These are phyloP conservation scores for Bombus waltoni DNA, from an alignment of 1,140 invertebrate genomes.

Conservation along the genomic window DNA sequence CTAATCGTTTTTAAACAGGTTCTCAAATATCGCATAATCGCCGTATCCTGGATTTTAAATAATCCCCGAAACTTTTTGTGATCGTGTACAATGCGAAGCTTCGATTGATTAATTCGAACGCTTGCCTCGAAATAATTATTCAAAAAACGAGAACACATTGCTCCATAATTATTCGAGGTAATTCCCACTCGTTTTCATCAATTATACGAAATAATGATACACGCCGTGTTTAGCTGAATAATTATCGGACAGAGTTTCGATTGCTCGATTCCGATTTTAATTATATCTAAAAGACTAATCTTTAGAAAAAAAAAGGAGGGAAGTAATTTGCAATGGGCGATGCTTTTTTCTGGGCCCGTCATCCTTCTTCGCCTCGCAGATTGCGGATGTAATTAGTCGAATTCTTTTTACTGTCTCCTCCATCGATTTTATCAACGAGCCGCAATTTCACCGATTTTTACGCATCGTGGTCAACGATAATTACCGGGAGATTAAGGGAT, in stretches of 20 bases:
- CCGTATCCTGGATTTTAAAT: neutral
- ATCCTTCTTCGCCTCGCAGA: neutral
- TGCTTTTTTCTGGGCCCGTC: neutral
- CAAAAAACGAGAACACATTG: neutral
- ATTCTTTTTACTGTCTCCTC: conserved; percentile 38
- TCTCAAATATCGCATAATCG: neutral
- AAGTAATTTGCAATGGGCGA: neutral
- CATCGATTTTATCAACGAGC: conserved; percentile 53
- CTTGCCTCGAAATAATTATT: neutral
- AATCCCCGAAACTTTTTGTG: neutral
- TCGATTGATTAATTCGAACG: neutral
- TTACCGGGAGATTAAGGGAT: conserved; percentile 40
- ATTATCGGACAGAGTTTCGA: neutral
- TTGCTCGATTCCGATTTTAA: neutral
- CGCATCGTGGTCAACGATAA: conserved; percentile 50
- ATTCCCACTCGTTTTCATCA: conserved; percentile 1
- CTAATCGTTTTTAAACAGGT: neutral
- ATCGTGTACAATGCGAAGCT: neutral
- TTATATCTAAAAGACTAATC: neutral
- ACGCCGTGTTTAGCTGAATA: neutral
- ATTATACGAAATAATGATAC: neutral
- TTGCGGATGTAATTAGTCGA: conserved; percentile 43
- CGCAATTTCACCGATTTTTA: conserved; percentile 49
- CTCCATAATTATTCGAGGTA: neutral
- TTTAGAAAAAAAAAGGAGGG: neutral